Percentiles rank a stretch among this genome's conserved stretches.
phyloP scores from a whole-genome alignment of 2,888 invertebrate genomes.

The Eustalomyia histrio region DNA sequence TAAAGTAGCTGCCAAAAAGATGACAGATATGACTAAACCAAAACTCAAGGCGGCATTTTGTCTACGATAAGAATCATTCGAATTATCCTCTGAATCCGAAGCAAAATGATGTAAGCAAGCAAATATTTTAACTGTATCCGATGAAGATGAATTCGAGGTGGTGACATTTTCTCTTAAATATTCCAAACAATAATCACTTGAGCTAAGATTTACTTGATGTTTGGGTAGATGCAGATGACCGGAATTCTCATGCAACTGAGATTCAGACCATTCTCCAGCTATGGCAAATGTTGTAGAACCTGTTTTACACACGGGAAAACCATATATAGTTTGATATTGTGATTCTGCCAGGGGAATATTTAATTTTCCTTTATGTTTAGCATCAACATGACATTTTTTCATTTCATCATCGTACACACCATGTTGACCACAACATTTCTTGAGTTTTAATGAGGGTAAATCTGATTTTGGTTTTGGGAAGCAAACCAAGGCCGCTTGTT shows the following conservation, averaged over 20 bases:
- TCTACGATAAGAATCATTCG: constrained; percentile 71
- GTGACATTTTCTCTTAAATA: constrained; percentile 63
- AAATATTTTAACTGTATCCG: constrained; percentile 81
- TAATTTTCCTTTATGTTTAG: constrained; percentile 64
- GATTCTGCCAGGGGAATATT: constrained; percentile 64
- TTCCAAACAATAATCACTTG: constrained; percentile 73
- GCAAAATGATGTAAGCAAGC: constrained; percentile 83
- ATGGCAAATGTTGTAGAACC: constrained; percentile 70
- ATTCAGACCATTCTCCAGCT: constrained; percentile 73
- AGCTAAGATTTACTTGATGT: constrained; percentile 68
- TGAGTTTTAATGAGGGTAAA: constrained; percentile 76
- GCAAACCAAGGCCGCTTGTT: constrained; percentile 84
- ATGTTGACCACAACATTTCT: constrained; percentile 86
- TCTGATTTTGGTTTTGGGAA: constrained; percentile 73
- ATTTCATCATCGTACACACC: constrained; percentile 83
- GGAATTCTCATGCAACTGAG: constrained; percentile 64
- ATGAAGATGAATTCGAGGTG: constrained; percentile 16
- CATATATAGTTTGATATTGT: constrained; percentile 72
- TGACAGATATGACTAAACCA: constrained; percentile 88
- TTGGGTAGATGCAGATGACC: constrained; percentile 67
- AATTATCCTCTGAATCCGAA: constrained; percentile 63
- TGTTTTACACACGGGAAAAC: constrained; percentile 72
- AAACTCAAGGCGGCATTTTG: constrained; percentile 88
- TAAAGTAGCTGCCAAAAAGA: constrained; percentile 90
- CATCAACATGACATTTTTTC: constrained; percentile 78